Evolutionary conservation across 2,113 vertebrate species (phyloP).

Genomic region (Carassius gibelio): DNA sequence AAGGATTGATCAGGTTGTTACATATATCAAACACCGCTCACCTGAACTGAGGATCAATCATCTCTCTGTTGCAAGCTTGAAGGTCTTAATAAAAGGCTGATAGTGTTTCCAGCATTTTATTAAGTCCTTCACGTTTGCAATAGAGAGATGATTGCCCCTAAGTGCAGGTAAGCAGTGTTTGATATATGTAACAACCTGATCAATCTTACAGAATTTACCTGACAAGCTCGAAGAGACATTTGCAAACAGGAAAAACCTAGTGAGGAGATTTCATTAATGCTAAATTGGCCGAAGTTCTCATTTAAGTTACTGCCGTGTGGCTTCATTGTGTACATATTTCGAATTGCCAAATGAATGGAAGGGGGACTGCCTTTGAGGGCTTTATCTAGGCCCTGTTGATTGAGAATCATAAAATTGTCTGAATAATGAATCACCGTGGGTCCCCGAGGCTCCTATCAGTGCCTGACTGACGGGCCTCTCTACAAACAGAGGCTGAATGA

Average conservation of each 20-base stretch:
- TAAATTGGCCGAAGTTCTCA: conserved; percentile 29
- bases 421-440: conserved; percentile 62
- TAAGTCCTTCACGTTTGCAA: conserved; percentile 12
- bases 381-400: conserved; percentile 52
- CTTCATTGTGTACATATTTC: conserved; percentile 11
- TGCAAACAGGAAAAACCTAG: not conserved
- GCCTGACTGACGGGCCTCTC: conserved; percentile 64
- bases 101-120: conserved; percentile 28
- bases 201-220: conserved; percentile 34
- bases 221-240: not conserved
- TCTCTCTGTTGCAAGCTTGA: conserved; percentile 8
- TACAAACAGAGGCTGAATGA: conserved; percentile 65
- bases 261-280: conserved; percentile 16
- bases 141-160: conserved; percentile 21
- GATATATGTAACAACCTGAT: conserved; percentile 46
- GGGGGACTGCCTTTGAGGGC: conserved; percentile 42
- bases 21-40: conserved; percentile 43
- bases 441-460: conserved; percentile 58
- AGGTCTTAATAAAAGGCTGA: conserved; percentile 28
- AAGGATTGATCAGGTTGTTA: not conserved
- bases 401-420: conserved; percentile 65
- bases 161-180: conserved; percentile 32
- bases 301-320: not conserved
- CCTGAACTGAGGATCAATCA: conserved; percentile 22
- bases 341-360: conserved; percentile 5